Evolutionary conservation across 2,113 vertebrate genomes (phyloP).

Genomic region (Lophius piscatorius): DNA sequence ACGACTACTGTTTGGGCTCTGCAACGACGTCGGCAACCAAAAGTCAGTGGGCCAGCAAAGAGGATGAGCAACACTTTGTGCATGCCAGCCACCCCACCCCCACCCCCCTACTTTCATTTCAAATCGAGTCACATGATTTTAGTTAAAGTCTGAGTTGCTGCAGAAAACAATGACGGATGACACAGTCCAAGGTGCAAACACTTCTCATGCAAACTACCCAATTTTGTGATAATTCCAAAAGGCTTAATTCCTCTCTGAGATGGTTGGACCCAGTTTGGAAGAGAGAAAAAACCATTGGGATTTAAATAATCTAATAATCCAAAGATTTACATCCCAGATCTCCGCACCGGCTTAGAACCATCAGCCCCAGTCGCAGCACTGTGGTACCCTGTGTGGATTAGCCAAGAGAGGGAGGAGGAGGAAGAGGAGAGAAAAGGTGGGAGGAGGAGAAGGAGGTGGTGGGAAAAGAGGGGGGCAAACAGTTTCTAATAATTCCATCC

Average conservation of each 20-base stretch:
- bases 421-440: not conserved
- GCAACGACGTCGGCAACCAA: not conserved
- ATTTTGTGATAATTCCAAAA: no score
- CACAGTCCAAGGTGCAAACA: no score
- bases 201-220: no score
- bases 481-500: slow-evolving; percentile 12
- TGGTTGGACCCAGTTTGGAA: no score
- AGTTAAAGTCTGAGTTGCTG: no score
- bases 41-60: not conserved
- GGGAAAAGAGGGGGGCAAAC: slow-evolving; percentile 4
- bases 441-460: not conserved
- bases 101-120: not conserved
- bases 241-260: no score
- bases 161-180: no score
- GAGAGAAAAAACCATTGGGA: not conserved
- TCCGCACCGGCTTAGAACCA: slow-evolving; percentile 24
- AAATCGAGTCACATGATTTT: slow-evolving; percentile 12
- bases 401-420: slow-evolving; percentile 1
- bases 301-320: not conserved
- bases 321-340: slow-evolving; percentile 7
- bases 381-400: slow-evolving; percentile 25
- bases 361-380: slow-evolving; percentile 37
- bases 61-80: not conserved
- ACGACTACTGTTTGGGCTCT: slow-evolving; percentile 57
- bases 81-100: no score